phyloP scores from a whole-genome alignment of 2,888 invertebrate species.

The Ferrisia virgata region DNA sequence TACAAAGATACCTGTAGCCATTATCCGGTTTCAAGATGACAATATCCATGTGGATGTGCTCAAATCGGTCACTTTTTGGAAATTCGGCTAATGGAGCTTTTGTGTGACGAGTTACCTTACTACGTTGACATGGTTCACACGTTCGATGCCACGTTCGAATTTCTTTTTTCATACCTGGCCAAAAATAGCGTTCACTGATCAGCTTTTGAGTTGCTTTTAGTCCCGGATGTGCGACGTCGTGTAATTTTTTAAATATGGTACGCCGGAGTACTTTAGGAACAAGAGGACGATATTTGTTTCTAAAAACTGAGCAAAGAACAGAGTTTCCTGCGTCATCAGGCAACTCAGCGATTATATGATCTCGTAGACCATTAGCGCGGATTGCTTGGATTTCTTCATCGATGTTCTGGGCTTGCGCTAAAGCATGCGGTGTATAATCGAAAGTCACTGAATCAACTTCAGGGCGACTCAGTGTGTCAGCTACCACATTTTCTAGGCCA shows the following conservation, averaged over 20 bases:
- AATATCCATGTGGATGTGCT: conserved; percentile 54
- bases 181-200: conserved; percentile 50
- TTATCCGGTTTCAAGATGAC: conserved; percentile 52
- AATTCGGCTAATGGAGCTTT: conserved; percentile 48
- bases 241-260: conserved; percentile 31
- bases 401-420: background rate
- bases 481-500: conserved; percentile 52
- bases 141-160: conserved; percentile 50
- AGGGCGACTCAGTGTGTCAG: conserved; percentile 52
- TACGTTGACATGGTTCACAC: conserved; percentile 51
- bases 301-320: background rate
- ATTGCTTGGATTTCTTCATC: conserved; percentile 23
- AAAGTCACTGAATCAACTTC: conserved; percentile 50
- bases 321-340: background rate
- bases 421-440: conserved; percentile 44
- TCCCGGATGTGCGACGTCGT: conserved; percentile 42
- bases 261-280: conserved; percentile 42
- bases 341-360: background rate
- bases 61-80: conserved; percentile 51
- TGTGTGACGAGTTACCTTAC: conserved; percentile 51
- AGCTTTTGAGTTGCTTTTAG: conserved; percentile 47
- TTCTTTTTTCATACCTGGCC: conserved; percentile 50
- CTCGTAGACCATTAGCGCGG: background rate
- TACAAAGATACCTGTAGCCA: conserved; percentile 52
- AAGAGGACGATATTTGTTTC: conserved; percentile 33